Conservation (phyloP, 2,797 vertebrate species). For the Pogoniulus pusillus region DNA sequence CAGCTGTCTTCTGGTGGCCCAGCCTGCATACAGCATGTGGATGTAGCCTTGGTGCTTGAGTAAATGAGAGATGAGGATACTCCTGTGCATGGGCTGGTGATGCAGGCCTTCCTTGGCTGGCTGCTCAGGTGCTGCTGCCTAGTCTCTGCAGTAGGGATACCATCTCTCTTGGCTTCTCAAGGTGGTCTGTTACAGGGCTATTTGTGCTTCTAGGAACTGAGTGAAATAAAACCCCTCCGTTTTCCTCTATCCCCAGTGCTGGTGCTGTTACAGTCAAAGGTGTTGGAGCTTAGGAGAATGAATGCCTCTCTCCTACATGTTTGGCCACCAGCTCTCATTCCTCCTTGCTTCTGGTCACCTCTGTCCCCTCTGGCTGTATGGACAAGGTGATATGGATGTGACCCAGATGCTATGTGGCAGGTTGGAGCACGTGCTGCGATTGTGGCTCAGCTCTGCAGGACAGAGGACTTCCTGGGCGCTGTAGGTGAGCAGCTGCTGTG, state of each 20-base stretch:
- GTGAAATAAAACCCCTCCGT: not conserved
- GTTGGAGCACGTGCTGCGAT: not conserved
- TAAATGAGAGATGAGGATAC: not conserved
- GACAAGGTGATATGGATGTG: accelerated
- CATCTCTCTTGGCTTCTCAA: not conserved
- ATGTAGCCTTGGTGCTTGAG: not conserved
- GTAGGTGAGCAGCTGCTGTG: not conserved
- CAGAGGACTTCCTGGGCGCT: not conserved
- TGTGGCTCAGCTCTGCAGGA: not conserved
- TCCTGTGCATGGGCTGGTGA: not conserved
- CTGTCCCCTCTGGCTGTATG: not conserved
- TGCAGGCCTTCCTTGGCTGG: not conserved
- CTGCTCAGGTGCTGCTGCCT: not conserved
- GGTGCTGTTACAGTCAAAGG: not conserved
- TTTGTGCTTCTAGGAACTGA: not conserved
- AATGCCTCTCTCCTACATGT: not conserved
- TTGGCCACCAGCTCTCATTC: not conserved
- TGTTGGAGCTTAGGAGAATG: not conserved
- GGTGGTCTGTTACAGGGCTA: not conserved
- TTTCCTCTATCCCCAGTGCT: not conserved
- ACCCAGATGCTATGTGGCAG: not conserved
- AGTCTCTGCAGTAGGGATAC: not conserved
- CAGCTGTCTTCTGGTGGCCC: not conserved
- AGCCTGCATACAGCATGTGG: not conserved
- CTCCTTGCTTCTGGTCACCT: not conserved